Evolutionary conservation across 2,797 vertebrate species (phyloP).

Genomic region (Pelochelys cantorii): DNA sequence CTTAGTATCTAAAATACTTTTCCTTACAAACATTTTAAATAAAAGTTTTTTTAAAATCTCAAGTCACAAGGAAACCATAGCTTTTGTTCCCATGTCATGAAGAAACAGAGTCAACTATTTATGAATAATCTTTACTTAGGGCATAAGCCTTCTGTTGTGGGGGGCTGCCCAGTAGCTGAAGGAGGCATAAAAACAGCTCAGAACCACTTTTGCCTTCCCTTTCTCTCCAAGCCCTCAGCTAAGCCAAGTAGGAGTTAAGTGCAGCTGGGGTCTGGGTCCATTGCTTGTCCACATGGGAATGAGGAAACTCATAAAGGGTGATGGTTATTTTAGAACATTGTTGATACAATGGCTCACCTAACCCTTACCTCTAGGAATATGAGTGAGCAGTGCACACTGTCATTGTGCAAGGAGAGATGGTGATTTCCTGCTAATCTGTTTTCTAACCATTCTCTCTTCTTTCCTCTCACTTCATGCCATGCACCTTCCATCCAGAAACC

Average conservation of each 20-base stretch:
- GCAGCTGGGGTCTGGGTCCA: not conserved
- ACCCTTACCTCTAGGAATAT: conserved; percentile 53
- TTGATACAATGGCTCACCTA: not conserved
- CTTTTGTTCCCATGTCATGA: not conserved
- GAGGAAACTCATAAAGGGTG: not conserved
- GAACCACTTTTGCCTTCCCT: not conserved
- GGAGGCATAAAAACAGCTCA: not conserved
- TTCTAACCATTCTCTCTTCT: not conserved
- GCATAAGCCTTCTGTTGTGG: not conserved
- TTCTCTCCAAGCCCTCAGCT: not conserved
- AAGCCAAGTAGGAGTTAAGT: not conserved
- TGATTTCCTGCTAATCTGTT: conserved; percentile 41
- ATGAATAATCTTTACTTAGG: not conserved
- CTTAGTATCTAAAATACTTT: not conserved
- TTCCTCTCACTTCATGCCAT: not conserved
- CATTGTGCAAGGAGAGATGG: conserved; percentile 26
- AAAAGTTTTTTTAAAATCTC: not conserved
- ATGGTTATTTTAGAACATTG: not conserved
- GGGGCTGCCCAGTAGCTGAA: not conserved
- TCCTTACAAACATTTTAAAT: fast-evolving
- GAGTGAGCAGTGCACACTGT: not conserved
- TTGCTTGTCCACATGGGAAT: not conserved
- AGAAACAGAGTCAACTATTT: not conserved
- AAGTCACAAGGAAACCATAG: not conserved
- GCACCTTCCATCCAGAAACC: conserved; percentile 24